Percentiles rank a stretch among this genome's conserved stretches.
Evolutionary conservation across 2,888 invertebrate genomes (phyloP).

Genomic region (Erebia palarica): DNA sequence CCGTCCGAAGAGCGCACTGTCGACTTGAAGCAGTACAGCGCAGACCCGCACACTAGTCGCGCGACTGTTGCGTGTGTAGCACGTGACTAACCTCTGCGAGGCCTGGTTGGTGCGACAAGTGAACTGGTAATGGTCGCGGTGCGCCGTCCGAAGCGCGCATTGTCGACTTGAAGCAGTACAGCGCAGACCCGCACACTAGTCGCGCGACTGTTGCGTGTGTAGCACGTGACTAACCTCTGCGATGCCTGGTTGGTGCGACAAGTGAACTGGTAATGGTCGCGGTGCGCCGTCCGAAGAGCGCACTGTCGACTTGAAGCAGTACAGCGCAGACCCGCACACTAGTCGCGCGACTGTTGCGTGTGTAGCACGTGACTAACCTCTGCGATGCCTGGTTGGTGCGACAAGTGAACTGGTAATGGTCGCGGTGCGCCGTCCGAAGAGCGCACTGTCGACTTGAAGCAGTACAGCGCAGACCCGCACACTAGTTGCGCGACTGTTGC

Average conservation of each 20-base stretch:
- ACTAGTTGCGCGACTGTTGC: no score
- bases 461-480: no score
- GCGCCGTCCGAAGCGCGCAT: slow-evolving; percentile 74
- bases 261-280: slow-evolving; percentile 87
- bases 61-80: no score
- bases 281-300: slow-evolving; percentile 69
- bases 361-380: slow-evolving; percentile 30
- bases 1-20: no score
- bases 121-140: no score
- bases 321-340: slow-evolving; percentile 85
- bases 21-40: no score
- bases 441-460: no score
- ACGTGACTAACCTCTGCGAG: no score
- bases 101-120: no score
- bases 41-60: no score
- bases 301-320: slow-evolving; percentile 92
- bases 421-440: slow-evolving; percentile 63
- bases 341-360: slow-evolving; percentile 61
- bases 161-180: slow-evolving; percentile 91
- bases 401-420: slow-evolving; percentile 88
- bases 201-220: slow-evolving; percentile 58
- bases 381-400: slow-evolving; percentile 60
- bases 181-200: slow-evolving; percentile 85
- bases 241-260: slow-evolving; percentile 77
- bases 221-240: slow-evolving; percentile 33